Evolutionary conservation across 53 echinoderm and acorn worm species (phyloP).

Genomic region (Actinopyga echinites): DNA sequence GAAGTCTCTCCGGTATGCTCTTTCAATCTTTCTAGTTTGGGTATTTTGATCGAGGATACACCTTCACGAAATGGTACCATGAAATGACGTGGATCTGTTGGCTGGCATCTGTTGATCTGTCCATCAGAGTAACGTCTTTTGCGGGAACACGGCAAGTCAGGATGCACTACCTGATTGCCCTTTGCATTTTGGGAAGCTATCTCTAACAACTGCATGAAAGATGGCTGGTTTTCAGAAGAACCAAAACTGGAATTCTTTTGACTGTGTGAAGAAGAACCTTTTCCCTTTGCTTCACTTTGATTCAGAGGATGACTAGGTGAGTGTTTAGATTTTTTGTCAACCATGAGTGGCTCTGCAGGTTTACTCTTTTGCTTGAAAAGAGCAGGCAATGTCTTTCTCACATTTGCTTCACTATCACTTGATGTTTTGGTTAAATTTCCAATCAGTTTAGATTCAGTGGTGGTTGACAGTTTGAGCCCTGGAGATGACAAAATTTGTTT

Average conservation of each 20-base stretch:
- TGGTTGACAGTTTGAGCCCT: too few species aligned
- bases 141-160: neutral
- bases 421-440: too few species aligned
- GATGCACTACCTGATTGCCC: neutral
- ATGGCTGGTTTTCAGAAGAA: neutral
- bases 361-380: too few species aligned
- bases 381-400: too few species aligned
- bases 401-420: too few species aligned
- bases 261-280: neutral
- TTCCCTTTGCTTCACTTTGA: neutral
- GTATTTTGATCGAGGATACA: neutral
- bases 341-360: too few species aligned
- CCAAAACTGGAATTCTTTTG: neutral
- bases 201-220: neutral
- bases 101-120: neutral
- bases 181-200: slow-evolving; percentile 8
- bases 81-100: neutral
- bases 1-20: neutral
- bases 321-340: too few species aligned
- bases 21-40: neutral
- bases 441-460: too few species aligned
- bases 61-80: neutral
- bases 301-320: too few species aligned
- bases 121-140: slow-evolving; percentile 16
- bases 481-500: too few species aligned